Percentiles rank a stretch among this genome's conserved stretches.
Evolutionary conservation across 2,888 invertebrate species (phyloP).

Genomic region (Agrilus cyanescens): DNA sequence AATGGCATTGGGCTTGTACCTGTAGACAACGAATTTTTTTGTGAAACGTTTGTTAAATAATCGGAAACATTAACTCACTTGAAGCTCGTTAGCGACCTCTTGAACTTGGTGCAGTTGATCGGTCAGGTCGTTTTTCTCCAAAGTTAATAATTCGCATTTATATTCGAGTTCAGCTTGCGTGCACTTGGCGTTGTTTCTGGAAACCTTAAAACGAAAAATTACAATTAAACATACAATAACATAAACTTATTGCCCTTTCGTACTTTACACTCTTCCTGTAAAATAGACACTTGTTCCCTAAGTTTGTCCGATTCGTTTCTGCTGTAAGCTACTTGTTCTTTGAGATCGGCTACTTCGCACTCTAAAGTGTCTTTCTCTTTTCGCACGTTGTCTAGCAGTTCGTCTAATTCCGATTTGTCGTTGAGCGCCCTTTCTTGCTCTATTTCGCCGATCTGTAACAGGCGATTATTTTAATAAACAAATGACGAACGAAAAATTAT

Average conservation of each 20-base stretch:
- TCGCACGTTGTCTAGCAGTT: constrained; percentile 52
- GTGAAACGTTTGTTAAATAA: not conserved
- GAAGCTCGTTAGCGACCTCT: constrained; percentile 60
- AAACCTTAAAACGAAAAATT: constrained; percentile 44
- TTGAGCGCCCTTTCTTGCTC: constrained; percentile 55
- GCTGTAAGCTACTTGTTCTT: constrained; percentile 56
- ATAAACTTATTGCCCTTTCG: constrained; percentile 5
- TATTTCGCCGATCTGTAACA: constrained; percentile 48
- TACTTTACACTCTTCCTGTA: constrained; percentile 61
- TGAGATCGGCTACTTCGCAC: constrained; percentile 52
- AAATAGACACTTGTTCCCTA: constrained; percentile 52
- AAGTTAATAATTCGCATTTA: constrained; percentile 58
- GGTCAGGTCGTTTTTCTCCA: constrained; percentile 58
- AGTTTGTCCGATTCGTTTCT: constrained; percentile 56
- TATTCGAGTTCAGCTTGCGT: constrained; percentile 74
- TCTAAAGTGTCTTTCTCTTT: constrained; percentile 65
- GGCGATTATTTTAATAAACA: constrained; percentile 3
- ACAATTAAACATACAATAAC: not conserved
- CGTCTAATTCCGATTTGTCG: constrained; percentile 60
- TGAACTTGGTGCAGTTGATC: constrained; percentile 63
- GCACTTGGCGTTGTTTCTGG: constrained; percentile 77
- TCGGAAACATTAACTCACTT: constrained; percentile 30
- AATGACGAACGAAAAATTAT: not conserved
- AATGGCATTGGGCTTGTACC: constrained; percentile 69
- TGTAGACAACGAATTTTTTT: constrained; percentile 24